phyloP scores from a whole-genome alignment of 1,140 invertebrate species.

The Tetranychus urticae region DNA sequence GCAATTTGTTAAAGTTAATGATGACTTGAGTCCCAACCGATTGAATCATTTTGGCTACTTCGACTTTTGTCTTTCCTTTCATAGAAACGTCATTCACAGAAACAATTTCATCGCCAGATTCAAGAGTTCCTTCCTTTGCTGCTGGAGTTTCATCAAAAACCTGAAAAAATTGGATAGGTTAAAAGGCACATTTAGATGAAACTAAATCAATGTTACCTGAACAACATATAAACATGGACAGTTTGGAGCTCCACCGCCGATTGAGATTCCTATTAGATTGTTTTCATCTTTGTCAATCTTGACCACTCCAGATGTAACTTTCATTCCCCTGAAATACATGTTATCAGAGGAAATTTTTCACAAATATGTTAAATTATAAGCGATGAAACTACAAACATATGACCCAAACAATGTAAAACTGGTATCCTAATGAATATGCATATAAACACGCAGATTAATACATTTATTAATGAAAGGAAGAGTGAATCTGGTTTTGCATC shows the following conservation, averaged over 20 bases:
- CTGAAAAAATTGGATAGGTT: conserved; percentile 21
- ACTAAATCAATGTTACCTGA: conserved; percentile 25
- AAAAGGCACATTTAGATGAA: too few relatives aligned
- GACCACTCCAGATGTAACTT: conserved; percentile 77
- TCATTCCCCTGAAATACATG: conserved; percentile 61
- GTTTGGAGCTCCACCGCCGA: conserved; percentile 79
- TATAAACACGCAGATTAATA: too few relatives aligned
- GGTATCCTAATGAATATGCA: too few relatives aligned
- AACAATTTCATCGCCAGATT: conserved; percentile 87
- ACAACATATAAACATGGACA: conserved; percentile 96
- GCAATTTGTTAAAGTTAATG: conserved; percentile 91
- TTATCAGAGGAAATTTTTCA: too few relatives aligned
- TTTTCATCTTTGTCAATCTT: conserved; percentile 71
- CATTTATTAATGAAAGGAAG: too few relatives aligned
- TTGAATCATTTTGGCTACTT: conserved; percentile 96
- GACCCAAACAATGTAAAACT: too few relatives aligned
- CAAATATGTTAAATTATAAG: background rate
- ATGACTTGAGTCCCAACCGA: conserved; percentile 61
- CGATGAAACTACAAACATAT: too few relatives aligned
- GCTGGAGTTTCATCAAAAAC: conserved; percentile 95
- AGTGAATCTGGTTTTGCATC: too few relatives aligned
- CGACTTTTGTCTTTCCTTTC: conserved; percentile 88
- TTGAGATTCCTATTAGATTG: conserved; percentile 92
- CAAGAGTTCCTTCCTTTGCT: conserved; percentile 59
- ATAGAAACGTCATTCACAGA: conserved; percentile 73